phyloP scores from a whole-genome alignment of 1,140 invertebrate genomes.

The Rhyzopertha dominica region DNA sequence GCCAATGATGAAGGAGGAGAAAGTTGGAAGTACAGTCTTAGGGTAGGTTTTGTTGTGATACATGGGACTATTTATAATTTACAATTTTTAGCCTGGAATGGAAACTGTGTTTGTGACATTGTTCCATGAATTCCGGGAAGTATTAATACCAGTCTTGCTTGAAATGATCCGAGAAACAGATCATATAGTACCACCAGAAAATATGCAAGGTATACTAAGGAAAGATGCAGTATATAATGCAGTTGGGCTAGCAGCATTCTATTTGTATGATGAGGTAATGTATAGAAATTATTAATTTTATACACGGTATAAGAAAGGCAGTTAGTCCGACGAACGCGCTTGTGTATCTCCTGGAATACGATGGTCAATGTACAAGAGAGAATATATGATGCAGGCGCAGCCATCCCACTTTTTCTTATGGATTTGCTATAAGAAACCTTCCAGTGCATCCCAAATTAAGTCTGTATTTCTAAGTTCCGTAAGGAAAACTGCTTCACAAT shows the following conservation, averaged over 20 bases:
- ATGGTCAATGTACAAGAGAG: too few species aligned
- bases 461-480: too few species aligned
- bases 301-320: too few species aligned
- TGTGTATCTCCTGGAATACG: too few species aligned
- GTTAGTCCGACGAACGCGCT: too few species aligned
- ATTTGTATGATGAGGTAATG: constrained; percentile 86
- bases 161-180: constrained; percentile 63
- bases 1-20: constrained; percentile 83
- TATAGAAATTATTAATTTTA: too few species aligned
- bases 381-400: too few species aligned
- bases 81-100: constrained; percentile 68
- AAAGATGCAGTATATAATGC: constrained; percentile 97
- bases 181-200: constrained; percentile 58
- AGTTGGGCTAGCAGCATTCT: constrained; percentile 81
- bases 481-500: too few species aligned
- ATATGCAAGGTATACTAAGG: constrained; percentile 71
- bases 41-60: constrained; percentile 53
- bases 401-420: too few species aligned
- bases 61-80: constrained; percentile 9
- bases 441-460: too few species aligned
- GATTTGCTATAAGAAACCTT: too few species aligned
- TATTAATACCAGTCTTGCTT: constrained; percentile 69
- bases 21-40: constrained; percentile 85
- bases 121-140: constrained; percentile 71
- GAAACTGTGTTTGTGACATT: constrained; percentile 80